Base-by-base conservation (phyloP, 2,888 invertebrate genomes). In the Epiblema foenella region DNA sequence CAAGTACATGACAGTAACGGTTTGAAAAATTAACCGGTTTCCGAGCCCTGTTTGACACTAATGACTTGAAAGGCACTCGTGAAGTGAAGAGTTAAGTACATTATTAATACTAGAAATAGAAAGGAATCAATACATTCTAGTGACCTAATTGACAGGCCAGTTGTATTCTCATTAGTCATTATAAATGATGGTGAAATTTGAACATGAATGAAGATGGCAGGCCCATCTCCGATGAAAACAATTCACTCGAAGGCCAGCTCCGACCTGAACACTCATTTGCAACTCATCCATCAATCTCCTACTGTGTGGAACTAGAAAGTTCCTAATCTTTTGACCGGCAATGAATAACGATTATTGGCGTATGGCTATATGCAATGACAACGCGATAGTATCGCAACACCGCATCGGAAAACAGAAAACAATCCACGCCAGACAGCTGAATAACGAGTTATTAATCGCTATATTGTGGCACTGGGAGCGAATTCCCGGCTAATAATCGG, bases 1-100 rank as follows among this genome's bases (percentile, higher is more conserved):
- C n/a, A n/a, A n/a, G n/a, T n/a, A n/a, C n/a, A n/a, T n/a, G n/a
- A n/a, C n/a, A n/a, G n/a, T n/a, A n/a, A n/a, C n/a, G n/a, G n/a
- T n/a, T n/a, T n/a, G n/a, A n/a, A n/a, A n/a, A n/a, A n/a, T n/a
- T n/a, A n/a, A n/a, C n/a, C n/a, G n/a, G n/a, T n/a, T n/a, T n/a
- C n/a, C n/a, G n/a, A n/a, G n/a, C n/a, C n/a, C 79, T 81, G 78
- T 84, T 86, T 83, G 83, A 85, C 82, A 84, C 83, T 77, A 77
- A 73, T 60, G 73, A 74, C 65, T 59, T 24, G 18, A 59, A 71
- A 71, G 71, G 71, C 69, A 69, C 69, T 68, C 63, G 29, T 73
- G 64, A 64, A 42, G 59, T 56, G 51, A 64, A 63, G 46, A 33
- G 67, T 68, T 72, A 72, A 69, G 69, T 66, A 73, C 69, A 58